Evolutionary conservation across 2,113 vertebrate species (phyloP).

Genomic region (Corydoras maculifer): DNA sequence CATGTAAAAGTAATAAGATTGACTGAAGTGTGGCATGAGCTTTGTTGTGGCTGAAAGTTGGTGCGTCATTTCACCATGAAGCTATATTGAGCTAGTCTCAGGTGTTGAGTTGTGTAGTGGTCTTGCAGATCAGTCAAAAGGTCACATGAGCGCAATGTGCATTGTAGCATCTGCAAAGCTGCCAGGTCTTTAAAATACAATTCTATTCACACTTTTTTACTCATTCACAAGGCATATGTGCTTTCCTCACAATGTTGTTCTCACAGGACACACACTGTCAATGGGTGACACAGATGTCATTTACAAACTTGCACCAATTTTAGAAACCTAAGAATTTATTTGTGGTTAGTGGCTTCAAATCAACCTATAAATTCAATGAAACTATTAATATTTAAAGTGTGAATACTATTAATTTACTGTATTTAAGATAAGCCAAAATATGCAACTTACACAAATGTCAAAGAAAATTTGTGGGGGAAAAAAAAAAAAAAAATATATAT

Average conservation of each 20-base stretch:
- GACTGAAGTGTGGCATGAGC: no score
- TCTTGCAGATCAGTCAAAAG: conserved; percentile 33
- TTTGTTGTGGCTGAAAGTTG: conserved; percentile 3
- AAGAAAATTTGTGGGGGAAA: no score
- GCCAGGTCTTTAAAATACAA: conserved; percentile 41
- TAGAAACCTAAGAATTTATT: conserved; percentile 7
- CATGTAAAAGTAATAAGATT: no score
- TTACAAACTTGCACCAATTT: conserved; percentile 30
- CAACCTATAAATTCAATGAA: no score
- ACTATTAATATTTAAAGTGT: no score
- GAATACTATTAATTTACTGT: no score
- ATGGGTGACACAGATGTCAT: conserved; percentile 28
- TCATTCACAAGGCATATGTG: conserved; percentile 22
- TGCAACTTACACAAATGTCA: no score
- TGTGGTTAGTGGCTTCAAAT: not conserved
- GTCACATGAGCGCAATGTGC: conserved; percentile 23
- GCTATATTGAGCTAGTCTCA: conserved; percentile 30
- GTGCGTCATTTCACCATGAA: conserved; percentile 23
- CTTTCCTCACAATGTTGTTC: conserved; percentile 29
- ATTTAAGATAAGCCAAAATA: no score
- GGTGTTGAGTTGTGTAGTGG: conserved; percentile 31
- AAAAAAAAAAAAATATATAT: no score
- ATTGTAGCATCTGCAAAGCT: conserved; percentile 25
- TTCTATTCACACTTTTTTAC: conserved; percentile 44
- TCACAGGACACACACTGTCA: conserved; percentile 30